Evolutionary conservation across 2,797 vertebrate species (phyloP).

Genomic region (Pantherophis vulpinus): DNA sequence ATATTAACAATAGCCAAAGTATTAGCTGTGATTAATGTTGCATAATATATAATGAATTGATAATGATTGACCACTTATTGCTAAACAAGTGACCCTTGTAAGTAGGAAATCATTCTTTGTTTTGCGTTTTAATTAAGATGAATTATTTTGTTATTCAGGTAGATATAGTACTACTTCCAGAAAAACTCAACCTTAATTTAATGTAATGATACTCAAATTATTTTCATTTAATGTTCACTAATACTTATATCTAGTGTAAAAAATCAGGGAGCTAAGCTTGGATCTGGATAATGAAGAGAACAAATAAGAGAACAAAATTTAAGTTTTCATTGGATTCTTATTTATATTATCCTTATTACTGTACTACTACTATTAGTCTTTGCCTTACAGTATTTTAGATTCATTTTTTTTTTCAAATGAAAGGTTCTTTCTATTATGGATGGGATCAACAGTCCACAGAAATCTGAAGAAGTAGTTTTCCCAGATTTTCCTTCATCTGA

Average conservation of each 20-base stretch:
- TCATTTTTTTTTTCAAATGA: background rate
- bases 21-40: conserved; percentile 61
- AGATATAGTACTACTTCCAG: conserved; percentile 46
- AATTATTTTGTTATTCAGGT: conserved; percentile 63
- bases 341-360: background rate
- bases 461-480: background rate
- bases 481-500: background rate
- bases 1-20: conserved; percentile 58
- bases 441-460: background rate
- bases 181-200: conserved; percentile 54
- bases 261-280: background rate
- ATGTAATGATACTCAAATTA: conserved; percentile 34
- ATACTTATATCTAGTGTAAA: background rate
- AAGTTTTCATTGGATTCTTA: background rate
- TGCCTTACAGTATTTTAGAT: background rate
- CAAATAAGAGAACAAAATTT: background rate
- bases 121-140: conserved; percentile 58
- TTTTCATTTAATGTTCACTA: conserved; percentile 34
- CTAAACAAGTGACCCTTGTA: conserved; percentile 65
- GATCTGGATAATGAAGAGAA: background rate
- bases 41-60: conserved; percentile 61
- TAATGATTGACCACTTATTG: conserved; percentile 59
- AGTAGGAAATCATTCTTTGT: conserved; percentile 62
- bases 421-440: background rate
- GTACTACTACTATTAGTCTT: fast-evolving